These are phyloP conservation scores for Tiphia femorata DNA, from an alignment of 2,888 invertebrate species.

Conservation along the genomic window DNA sequence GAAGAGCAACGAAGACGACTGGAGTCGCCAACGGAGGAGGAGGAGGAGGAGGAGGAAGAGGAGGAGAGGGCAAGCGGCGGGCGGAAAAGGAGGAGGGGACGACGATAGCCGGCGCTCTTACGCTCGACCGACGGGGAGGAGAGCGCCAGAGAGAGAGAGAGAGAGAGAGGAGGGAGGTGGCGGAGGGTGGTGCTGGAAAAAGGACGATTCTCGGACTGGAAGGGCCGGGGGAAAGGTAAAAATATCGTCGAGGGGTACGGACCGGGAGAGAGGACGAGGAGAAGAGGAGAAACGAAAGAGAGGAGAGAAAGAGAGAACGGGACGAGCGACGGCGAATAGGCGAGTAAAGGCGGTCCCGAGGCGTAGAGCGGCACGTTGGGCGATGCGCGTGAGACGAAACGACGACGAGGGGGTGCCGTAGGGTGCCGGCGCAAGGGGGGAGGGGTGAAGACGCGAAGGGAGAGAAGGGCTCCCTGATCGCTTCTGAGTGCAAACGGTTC, in stretches of 20 bases:
- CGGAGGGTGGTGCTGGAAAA: conserved; percentile 25
- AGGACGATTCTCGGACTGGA: no score
- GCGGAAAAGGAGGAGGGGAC: conserved; percentile 24
- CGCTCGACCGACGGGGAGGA: conserved; percentile 39
- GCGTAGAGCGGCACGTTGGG: conserved; percentile 7
- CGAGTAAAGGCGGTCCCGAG: conserved; percentile 8
- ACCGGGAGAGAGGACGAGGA: conserved; percentile 1
- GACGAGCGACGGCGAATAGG: conserved; percentile 7
- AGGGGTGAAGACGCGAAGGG: conserved; percentile 18
- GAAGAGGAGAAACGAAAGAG: conserved; percentile 10
- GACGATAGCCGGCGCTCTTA: conserved; percentile 44
- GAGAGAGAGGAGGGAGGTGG: conserved; percentile 22
- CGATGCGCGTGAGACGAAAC: no score
- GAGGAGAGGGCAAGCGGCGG: conserved; percentile 9
- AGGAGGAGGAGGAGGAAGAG: conserved; percentile 13
- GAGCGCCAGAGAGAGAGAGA: conserved; percentile 9
- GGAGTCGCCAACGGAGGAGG: conserved; percentile 23
- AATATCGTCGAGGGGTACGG: conserved; percentile 22
- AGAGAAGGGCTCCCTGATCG: conserved; percentile 54
- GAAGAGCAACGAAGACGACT: conserved; percentile 10
- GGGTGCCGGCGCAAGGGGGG: conserved; percentile 7
- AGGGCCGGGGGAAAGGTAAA: conserved; percentile 16
- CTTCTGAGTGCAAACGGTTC: conserved; percentile 66
- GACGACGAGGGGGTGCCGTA: conserved; percentile 11
- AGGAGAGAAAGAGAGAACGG: conserved; percentile 13